Percentiles rank a stretch among this genome's conserved stretches.
Evolutionary conservation across 1,140 invertebrate species (phyloP).

Genomic region (Apis laboriosa): DNA sequence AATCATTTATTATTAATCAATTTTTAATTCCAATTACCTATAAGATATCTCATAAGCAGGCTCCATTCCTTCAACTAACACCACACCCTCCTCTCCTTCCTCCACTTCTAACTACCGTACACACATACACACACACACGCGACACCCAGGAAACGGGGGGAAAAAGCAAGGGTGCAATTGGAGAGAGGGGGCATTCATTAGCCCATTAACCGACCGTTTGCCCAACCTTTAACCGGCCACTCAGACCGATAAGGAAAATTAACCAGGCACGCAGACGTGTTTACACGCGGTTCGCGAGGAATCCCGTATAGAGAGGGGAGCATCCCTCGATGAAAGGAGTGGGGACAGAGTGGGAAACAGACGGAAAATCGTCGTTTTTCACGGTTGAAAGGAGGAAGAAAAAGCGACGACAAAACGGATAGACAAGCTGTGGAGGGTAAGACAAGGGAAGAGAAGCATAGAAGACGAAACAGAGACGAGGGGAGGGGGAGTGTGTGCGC

Average conservation of each 20-base stretch:
- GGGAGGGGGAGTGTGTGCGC: constrained; percentile 14
- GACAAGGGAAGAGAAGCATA: no score
- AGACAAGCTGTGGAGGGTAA: neutral
- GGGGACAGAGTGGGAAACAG: neutral
- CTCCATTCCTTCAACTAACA: no score
- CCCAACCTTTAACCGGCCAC: neutral
- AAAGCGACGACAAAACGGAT: neutral
- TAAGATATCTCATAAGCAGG: no score
- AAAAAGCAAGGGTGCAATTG: neutral
- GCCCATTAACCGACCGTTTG: neutral
- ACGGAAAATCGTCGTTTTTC: no score
- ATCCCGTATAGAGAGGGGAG: neutral
- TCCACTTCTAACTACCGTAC: no score
- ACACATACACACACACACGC: no score
- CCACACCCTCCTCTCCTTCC: no score
- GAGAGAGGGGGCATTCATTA: constrained; percentile 6
- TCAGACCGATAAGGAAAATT: constrained; percentile 51
- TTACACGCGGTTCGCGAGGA: constrained; percentile 41
- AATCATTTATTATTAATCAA: no score
- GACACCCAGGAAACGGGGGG: no score
- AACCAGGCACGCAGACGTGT: constrained; percentile 60
- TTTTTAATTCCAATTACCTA: no score
- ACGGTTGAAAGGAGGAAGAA: neutral
- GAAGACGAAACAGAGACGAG: constrained; percentile 37
- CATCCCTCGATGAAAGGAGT: neutral